Evolutionary conservation across 2,888 invertebrate species (phyloP).

Genomic region (Lycaena phlaeas): DNA sequence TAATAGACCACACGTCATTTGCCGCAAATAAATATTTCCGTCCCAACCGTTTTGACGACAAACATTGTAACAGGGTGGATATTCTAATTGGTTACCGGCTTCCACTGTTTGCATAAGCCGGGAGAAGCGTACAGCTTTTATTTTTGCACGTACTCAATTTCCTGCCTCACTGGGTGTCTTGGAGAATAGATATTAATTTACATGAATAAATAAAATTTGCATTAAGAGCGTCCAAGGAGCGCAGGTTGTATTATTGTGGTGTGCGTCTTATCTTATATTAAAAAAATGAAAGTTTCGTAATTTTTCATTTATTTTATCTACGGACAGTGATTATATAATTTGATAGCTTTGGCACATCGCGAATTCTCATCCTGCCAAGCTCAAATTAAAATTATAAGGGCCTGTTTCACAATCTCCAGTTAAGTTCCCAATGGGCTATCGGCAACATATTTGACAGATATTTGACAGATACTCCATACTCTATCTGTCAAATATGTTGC

Average conservation of each 20-base stretch:
- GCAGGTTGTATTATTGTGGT: conserved; percentile 23
- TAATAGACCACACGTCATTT: no score
- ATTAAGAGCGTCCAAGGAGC: conserved; percentile 56
- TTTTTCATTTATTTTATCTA: no score
- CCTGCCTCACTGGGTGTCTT: conserved; percentile 61
- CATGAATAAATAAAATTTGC: conserved; percentile 74
- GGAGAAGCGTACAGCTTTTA: conserved; percentile 41
- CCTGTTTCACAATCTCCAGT: no score
- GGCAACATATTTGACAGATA: no score
- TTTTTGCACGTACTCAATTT: conserved; percentile 73
- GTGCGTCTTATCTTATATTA: not conserved
- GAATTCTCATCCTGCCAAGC: no score
- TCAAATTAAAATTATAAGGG: no score
- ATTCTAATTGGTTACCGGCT: conserved; percentile 50
- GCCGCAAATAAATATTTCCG: conserved; percentile 12
- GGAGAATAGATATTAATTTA: conserved; percentile 71
- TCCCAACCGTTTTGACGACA: conserved; percentile 20
- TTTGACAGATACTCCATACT: no score
- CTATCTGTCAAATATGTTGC: no score
- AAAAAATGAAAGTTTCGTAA: no score
- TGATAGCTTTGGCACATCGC: no score
- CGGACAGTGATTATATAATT: no score
- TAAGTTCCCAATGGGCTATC: no score
- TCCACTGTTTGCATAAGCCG: conserved; percentile 55
- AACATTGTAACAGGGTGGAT: conserved; percentile 29